These are phyloP conservation scores for Crypturellus tataupa DNA, from an alignment of 2,797 vertebrate species.

Conservation along the genomic window DNA sequence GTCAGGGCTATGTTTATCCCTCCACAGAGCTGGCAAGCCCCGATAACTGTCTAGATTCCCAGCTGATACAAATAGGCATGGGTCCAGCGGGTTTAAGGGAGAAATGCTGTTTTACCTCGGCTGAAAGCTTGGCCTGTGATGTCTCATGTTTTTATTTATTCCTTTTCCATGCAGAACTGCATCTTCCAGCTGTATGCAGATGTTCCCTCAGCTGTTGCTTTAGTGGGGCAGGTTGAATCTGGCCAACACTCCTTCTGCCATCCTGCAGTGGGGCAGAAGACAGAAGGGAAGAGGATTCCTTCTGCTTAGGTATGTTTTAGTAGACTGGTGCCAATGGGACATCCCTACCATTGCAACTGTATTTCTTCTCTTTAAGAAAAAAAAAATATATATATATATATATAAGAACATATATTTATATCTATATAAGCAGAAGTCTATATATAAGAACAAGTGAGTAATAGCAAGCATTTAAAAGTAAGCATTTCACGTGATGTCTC, in stretches of 20 bases:
- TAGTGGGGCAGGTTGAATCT: not conserved
- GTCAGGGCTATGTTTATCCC: conserved; percentile 39
- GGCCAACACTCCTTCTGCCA: not conserved
- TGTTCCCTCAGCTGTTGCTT: not conserved
- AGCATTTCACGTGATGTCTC: not conserved
- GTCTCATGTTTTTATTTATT: not conserved
- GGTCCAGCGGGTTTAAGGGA: conserved; percentile 33
- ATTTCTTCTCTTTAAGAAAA: too few relatives aligned
- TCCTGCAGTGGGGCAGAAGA: not conserved
- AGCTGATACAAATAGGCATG: not conserved
- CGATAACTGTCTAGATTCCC: conserved; percentile 31
- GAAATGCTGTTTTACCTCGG: conserved; percentile 5
- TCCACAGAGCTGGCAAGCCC: conserved; percentile 44
- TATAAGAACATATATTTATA: too few relatives aligned
- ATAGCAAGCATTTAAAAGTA: not conserved
- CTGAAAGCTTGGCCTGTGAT: conserved; percentile 17
- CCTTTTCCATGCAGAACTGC: not conserved
- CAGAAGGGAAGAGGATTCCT: conserved; percentile 26
- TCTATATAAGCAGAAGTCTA: not conserved
- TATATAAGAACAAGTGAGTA: not conserved
- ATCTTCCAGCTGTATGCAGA: not conserved
- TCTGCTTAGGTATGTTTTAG: not conserved
- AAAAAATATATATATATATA: too few relatives aligned
- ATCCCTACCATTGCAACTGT: not conserved
- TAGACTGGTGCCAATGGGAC: not conserved